Percentiles rank a stretch among this genome's conserved stretches.
Conservation (phyloP, 2,113 vertebrate genomes). For the Numida meleagris region DNA sequence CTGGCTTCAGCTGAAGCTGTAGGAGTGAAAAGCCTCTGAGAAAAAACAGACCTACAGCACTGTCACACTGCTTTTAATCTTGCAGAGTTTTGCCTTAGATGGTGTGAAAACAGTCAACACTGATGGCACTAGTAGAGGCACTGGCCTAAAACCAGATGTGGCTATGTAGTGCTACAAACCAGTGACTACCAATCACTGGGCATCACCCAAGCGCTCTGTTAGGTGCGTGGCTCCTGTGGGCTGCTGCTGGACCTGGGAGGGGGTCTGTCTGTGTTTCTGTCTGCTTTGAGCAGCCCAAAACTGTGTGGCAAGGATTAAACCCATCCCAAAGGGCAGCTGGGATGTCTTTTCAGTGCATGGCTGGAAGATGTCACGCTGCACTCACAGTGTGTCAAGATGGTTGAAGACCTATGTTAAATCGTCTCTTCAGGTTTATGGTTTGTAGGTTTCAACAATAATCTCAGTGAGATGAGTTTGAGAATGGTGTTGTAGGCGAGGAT, state of each 20-base stretch:
- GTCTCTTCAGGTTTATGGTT: background rate
- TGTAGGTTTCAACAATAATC: slow-evolving; percentile 17
- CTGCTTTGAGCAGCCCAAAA: background rate
- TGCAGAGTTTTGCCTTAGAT: background rate
- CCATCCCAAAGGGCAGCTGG: background rate
- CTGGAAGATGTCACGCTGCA: background rate
- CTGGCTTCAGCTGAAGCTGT: background rate
- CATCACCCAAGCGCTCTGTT: background rate
- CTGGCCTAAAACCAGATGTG: background rate
- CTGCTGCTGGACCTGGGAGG: background rate
- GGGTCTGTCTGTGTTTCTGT: fast-evolving
- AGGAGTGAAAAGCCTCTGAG: background rate
- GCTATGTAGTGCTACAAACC: background rate
- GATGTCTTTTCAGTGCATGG: background rate
- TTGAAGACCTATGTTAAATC: background rate
- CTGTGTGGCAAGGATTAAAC: background rate
- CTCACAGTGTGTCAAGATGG: background rate
- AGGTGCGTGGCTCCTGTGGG: background rate
- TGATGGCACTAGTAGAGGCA: background rate
- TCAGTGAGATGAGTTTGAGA: background rate
- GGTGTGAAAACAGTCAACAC: background rate
- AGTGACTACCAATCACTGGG: background rate
- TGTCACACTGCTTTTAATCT: background rate
- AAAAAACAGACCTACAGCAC: background rate
- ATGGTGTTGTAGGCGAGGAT: background rate